Evolutionary conservation across 2,888 invertebrate species (phyloP), one percentile per base, ranked within the genome.

Genomic region (Trissolcus japonicus): DNA sequence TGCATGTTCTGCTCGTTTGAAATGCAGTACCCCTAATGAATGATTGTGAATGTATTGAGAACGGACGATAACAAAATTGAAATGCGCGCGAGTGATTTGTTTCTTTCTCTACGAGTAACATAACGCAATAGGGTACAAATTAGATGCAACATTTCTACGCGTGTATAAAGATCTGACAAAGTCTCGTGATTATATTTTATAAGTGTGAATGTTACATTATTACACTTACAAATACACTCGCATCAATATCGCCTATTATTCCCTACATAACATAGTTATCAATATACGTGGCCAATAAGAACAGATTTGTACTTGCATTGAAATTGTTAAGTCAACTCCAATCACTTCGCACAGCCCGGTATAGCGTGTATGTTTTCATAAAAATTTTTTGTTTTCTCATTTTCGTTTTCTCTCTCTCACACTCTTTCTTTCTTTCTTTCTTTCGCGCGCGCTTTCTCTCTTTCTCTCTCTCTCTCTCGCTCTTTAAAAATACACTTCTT

Each of bases 241-340:
- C 87, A 86, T 86, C 82, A 83, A 84, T 86, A 87, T 87, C 82
- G 83, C 83, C 85, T 87, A 86, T 82, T 25, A 25, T 82, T 80
- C 80, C 82, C 85, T 86, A 84, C 81, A 85, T 85, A 84, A 85
- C 83, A 86, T 85, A 86, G 82, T 86, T 87, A 86, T 86, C 86
- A 86, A 87, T 88, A 88, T 88, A 88, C 85, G 88, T 87, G 87
- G 88, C 88, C 88, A 88, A 89, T 88, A 88, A 88, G 87, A 88
- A 88, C 88, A 88, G 88, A 87, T 89, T 89, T 89, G 88, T 89
- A 89, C 88, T 89, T 88, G 88, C 86, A 88, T 87, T 89, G 87
- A 88, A 89, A 88, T 89, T 87, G 87, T 88, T 88, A 87, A 88
- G 87, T 87, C 86, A 88, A 88, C 88, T 88, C 87, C 87, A 88